phyloP scores from a whole-genome alignment of 2,113 vertebrate species.

The Mugil cephalus region DNA sequence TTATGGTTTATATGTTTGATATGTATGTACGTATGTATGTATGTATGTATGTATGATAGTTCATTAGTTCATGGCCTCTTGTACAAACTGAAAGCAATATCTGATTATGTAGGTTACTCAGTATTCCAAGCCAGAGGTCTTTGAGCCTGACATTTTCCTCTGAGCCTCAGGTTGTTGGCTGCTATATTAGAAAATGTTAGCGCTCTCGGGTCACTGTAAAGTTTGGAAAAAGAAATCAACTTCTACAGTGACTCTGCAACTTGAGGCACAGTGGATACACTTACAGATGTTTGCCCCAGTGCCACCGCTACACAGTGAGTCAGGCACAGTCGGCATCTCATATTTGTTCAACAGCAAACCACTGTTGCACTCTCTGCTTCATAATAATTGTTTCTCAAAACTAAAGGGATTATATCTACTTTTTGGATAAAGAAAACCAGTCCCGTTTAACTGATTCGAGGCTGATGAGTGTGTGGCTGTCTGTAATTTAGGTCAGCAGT shows the following conservation, averaged over 20 bases:
- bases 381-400: slow-evolving; percentile 14
- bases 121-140: not conserved
- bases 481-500: slow-evolving; percentile 89
- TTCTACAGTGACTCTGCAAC: slow-evolving; percentile 31
- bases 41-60: no score
- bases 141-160: slow-evolving; percentile 5
- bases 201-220: slow-evolving; percentile 10
- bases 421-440: slow-evolving; percentile 3
- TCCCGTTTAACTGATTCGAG: slow-evolving; percentile 44
- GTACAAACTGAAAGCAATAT: not conserved
- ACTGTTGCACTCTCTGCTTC: not conserved
- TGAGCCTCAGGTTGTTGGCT: not conserved
- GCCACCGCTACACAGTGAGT: slow-evolving; percentile 40
- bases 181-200: slow-evolving; percentile 12
- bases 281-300: slow-evolving; percentile 19
- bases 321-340: slow-evolving; percentile 28
- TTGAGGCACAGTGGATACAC: slow-evolving; percentile 14
- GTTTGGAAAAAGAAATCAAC: slow-evolving; percentile 21
- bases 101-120: slow-evolving; percentile 17
- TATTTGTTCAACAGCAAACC: slow-evolving; percentile 6
- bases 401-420: not conserved
- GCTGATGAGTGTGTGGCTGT: slow-evolving; percentile 48
- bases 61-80: not conserved
- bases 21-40: no score
- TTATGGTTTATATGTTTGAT: no score